Conservation (phyloP, 2,888 invertebrate species). For the Altica lythri region DNA sequence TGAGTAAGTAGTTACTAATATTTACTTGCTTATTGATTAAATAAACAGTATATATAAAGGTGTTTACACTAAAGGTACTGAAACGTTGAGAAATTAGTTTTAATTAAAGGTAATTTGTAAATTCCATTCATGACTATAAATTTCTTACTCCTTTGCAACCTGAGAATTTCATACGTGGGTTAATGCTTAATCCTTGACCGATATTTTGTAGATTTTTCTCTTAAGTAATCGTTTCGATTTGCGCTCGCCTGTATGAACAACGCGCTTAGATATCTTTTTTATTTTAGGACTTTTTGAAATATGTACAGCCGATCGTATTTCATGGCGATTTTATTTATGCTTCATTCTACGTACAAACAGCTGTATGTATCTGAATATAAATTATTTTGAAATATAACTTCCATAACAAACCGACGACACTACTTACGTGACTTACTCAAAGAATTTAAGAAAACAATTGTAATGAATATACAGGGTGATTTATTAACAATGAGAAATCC, state of each 20-base stretch:
- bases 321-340: too few species aligned
- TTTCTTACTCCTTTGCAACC: slow-evolving; percentile 31
- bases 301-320: too few species aligned
- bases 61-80: slow-evolving; percentile 24
- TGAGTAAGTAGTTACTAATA: background rate
- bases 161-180: slow-evolving; percentile 30
- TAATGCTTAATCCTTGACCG: slow-evolving; percentile 31
- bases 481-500: too few species aligned
- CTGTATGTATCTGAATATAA: too few species aligned
- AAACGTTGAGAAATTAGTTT: slow-evolving; percentile 28
- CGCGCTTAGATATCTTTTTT: too few species aligned
- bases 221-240: slow-evolving; percentile 15
- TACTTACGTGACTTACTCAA: too few species aligned
- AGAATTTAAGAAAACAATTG: too few species aligned
- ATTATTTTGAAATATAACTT: too few species aligned
- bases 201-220: slow-evolving; percentile 29
- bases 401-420: too few species aligned
- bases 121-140: slow-evolving; percentile 30
- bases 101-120: slow-evolving; percentile 29
- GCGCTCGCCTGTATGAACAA: background rate
- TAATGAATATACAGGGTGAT: too few species aligned
- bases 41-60: slow-evolving; percentile 14
- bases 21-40: background rate
- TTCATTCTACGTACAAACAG: too few species aligned
- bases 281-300: too few species aligned